phyloP scores from a whole-genome alignment of 2,113 vertebrate species.

The Toxotes chatareus region DNA sequence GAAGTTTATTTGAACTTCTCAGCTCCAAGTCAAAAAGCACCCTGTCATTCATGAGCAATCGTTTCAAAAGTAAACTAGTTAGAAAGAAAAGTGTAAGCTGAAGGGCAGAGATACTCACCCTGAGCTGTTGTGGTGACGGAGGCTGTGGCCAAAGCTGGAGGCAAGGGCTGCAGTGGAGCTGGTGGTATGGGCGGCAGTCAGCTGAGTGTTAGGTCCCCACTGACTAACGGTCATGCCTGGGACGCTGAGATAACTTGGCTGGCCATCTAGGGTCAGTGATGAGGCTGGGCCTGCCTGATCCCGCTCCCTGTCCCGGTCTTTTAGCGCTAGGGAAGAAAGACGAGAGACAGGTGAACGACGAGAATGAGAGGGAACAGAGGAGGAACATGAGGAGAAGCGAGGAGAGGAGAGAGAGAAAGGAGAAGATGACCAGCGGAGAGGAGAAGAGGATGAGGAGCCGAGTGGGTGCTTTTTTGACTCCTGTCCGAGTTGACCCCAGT shows the following conservation, averaged over 20 bases:
- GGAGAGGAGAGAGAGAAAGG: constrained; percentile 28
- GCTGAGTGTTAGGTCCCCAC: constrained; percentile 83
- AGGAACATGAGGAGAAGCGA: constrained; percentile 23
- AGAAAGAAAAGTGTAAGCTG: neutral
- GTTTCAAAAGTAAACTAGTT: neutral
- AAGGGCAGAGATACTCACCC: constrained; percentile 83
- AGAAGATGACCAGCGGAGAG: constrained; percentile 28
- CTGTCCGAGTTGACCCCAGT: constrained; percentile 37
- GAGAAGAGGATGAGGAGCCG: neutral
- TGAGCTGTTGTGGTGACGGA: constrained; percentile 78
- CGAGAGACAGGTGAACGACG: constrained; percentile 78
- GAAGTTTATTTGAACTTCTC: neutral
- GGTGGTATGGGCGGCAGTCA: constrained; percentile 67
- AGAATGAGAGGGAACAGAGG: constrained; percentile 5
- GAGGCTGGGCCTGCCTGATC: constrained; percentile 65
- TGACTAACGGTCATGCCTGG: constrained; percentile 92
- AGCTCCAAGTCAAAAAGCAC: neutral
- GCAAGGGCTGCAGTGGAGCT: constrained; percentile 68
- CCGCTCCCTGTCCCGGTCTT: constrained; percentile 86
- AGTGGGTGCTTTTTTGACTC: neutral
- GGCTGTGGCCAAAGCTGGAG: constrained; percentile 73
- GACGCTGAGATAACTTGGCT: constrained; percentile 78
- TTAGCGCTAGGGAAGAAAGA: constrained; percentile 83
- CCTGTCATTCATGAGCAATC: neutral
- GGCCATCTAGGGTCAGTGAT: constrained; percentile 86